These are phyloP conservation scores for Diaphora mendica DNA, from an alignment of 2,888 invertebrate species.

Conservation along the genomic window DNA sequence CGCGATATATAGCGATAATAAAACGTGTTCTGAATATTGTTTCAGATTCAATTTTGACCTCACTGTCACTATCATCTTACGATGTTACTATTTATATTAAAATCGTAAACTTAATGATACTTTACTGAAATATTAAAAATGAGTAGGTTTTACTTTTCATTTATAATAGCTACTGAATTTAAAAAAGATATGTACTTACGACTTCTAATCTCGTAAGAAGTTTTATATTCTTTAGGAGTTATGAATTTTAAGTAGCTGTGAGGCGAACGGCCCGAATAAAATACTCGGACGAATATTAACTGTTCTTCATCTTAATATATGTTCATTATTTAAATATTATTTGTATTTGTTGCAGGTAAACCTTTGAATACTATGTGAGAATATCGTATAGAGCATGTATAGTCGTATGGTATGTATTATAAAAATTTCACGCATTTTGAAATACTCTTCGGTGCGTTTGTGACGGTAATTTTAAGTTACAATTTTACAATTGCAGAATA, in stretches of 20 bases:
- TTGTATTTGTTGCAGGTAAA: constrained; percentile 65
- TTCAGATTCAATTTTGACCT: background rate
- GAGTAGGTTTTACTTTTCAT: background rate
- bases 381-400: background rate
- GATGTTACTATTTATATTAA: background rate
- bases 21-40: background rate
- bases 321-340: constrained; percentile 22
- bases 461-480: background rate
- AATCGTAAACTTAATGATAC: background rate
- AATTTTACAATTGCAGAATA: background rate
- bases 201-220: background rate
- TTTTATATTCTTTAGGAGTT: background rate
- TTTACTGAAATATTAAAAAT: background rate
- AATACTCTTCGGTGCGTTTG: background rate
- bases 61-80: background rate
- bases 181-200: background rate
- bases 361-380: constrained; percentile 19
- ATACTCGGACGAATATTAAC: constrained; percentile 60
- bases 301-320: constrained; percentile 56
- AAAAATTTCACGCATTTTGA: background rate
- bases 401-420: constrained; percentile 11
- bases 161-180: background rate
- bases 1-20: background rate
- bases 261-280: constrained; percentile 66
- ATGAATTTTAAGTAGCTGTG: constrained; percentile 59